These are phyloP conservation scores for Agrotis segetum DNA, from an alignment of 2,888 invertebrate species.

Conservation along the genomic window DNA sequence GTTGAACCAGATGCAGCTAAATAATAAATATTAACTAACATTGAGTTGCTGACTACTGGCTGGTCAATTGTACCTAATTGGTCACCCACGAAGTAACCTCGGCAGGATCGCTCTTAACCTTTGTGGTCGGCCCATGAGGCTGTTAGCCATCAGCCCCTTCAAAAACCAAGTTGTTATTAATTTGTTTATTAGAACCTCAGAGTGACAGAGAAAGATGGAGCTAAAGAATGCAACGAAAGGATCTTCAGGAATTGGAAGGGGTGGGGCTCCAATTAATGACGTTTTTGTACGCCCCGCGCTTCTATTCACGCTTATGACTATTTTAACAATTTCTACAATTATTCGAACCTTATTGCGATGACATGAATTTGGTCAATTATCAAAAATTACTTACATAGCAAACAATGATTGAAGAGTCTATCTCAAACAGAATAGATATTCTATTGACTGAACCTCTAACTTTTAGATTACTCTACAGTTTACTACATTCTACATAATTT, in stretches of 20 bases:
- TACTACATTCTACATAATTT: neutral
- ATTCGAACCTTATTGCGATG: neutral
- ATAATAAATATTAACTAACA: neutral
- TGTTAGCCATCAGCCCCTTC: neutral
- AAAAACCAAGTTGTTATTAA: too few relatives aligned
- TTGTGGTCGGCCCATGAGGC: too few relatives aligned
- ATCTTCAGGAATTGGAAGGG: too few relatives aligned
- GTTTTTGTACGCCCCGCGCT: neutral
- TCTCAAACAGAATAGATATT: neutral
- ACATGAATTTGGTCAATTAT: neutral
- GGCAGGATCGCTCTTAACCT: too few relatives aligned
- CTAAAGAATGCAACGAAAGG: neutral
- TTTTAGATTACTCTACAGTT: neutral
- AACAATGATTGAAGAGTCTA: constrained; percentile 1
- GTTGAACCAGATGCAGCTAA: neutral
- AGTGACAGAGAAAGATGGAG: neutral
- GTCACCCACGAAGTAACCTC: too few relatives aligned
- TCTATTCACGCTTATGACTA: neutral
- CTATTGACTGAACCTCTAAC: neutral
- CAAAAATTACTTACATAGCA: neutral
- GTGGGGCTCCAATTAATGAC: neutral
- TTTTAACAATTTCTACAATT: neutral
- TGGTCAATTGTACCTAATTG: too few relatives aligned
- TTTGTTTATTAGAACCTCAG: neutral
- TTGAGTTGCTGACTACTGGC: neutral